Evolutionary conservation across 2,797 vertebrate species (phyloP).

Genomic region (Silurus aristotelis): DNA sequence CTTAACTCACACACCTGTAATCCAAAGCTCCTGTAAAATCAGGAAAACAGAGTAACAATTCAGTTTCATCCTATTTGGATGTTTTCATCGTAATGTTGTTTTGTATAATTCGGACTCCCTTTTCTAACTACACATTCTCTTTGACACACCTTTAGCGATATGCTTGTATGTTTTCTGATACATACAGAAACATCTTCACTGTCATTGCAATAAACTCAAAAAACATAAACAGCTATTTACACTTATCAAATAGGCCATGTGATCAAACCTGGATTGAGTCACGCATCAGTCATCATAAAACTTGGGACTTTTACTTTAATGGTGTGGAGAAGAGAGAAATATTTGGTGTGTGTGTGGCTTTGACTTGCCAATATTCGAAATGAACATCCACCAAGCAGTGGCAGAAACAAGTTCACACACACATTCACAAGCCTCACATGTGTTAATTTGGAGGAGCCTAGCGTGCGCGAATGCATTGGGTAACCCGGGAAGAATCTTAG

Average conservation of each 20-base stretch:
- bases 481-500: conserved; percentile 24
- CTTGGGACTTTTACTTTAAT: neutral
- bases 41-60: neutral
- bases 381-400: conserved; percentile 24
- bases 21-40: neutral
- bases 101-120: neutral
- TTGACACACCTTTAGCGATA: neutral
- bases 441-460: conserved; percentile 41
- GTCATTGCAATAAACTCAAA: neutral
- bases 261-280: neutral
- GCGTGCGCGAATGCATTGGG: neutral
- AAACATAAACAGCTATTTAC: neutral
- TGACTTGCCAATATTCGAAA: conserved; percentile 12
- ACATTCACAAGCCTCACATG: conserved; percentile 24
- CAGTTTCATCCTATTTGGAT: neutral
- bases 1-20: neutral
- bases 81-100: neutral
- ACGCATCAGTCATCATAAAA: neutral
- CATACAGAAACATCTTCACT: neutral
- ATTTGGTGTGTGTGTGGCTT: neutral
- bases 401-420: conserved; percentile 36
- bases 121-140: neutral
- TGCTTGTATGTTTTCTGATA: neutral
- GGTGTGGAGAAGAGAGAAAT: neutral
- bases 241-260: neutral